These are phyloP conservation scores for Melospiza melodia DNA, from an alignment of 2,113 vertebrate genomes.

Conservation along the genomic window DNA sequence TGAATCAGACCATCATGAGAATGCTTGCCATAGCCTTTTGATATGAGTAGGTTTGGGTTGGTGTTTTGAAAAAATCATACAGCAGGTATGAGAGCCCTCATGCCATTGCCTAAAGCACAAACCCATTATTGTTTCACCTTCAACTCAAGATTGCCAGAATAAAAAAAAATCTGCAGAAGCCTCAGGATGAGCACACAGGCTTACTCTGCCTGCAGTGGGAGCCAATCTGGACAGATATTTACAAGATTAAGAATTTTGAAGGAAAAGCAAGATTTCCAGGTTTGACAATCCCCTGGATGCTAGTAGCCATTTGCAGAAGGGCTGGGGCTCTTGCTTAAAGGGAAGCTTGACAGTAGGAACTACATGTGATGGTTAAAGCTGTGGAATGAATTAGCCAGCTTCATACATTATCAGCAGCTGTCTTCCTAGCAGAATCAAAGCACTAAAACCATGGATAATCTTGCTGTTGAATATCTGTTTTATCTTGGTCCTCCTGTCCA, in stretches of 20 bases:
- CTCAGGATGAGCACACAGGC: background rate
- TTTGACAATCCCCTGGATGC: background rate
- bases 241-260: background rate
- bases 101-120: background rate
- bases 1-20: background rate
- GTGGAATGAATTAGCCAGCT: background rate
- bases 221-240: background rate
- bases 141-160: background rate
- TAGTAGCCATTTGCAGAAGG: background rate
- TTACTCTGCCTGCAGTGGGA: background rate
- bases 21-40: background rate
- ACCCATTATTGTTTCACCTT: background rate
- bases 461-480: background rate
- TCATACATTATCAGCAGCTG: background rate
- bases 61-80: background rate
- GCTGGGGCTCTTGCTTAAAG: background rate
- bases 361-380: background rate
- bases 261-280: background rate
- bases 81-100: accelerated
- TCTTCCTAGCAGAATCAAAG: background rate
- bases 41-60: background rate
- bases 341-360: background rate
- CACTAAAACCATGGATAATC: background rate
- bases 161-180: background rate
- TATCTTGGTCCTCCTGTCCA: background rate